Evolutionary conservation across 2,888 invertebrate genomes (phyloP), one percentile per base, ranked within the genome.

Genomic region (Hyalella azteca): DNA sequence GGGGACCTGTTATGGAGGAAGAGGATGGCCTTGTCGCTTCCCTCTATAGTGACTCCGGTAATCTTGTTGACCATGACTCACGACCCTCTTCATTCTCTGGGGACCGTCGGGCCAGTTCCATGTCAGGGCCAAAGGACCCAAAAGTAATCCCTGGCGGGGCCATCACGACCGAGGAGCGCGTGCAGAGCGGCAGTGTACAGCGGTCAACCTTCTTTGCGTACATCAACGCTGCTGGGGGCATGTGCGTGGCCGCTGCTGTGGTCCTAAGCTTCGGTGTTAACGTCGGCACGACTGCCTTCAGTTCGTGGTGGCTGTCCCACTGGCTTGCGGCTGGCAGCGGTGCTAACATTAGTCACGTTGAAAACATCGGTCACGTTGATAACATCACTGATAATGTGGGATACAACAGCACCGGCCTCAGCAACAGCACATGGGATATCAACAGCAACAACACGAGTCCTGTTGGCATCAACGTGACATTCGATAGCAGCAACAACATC

Each of bases 291-390:
- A 88, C 89, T 22, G 89, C 90, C 0, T 90, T 91, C 85, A 90
- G 91, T 75, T 90, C 90, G 76, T 91, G 91, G 89, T 92, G 91
- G 91, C 87, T 92, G 7, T 89, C 90, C 3, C 87, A 88, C 78
- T 92, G 92, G 92, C 86, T 90, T 22, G 87, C 88, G 77, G 88
- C 88, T 83, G 89, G 89, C 22, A 86, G 87, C 85, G 88, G 88
- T n/a, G n/a, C n/a, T n/a, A 11, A 54, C 11, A 26, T 1, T 29
- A 54, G 54, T 29, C 22, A 54, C 54, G 54, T 54, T 13, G 54
- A 29, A n/a, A 54, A 54, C 26, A 22, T 54, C 26, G 29, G 54
- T 26, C 22, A 9, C 26, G 11, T 26, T 7, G 26, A 26, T 54
- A 7, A 7, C 54, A 3, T 22, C 26, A 29, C 22, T 19, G 15